These are phyloP conservation scores for Papilio xuthus DNA, from an alignment of 1,140 invertebrate species.

Conservation along the genomic window DNA sequence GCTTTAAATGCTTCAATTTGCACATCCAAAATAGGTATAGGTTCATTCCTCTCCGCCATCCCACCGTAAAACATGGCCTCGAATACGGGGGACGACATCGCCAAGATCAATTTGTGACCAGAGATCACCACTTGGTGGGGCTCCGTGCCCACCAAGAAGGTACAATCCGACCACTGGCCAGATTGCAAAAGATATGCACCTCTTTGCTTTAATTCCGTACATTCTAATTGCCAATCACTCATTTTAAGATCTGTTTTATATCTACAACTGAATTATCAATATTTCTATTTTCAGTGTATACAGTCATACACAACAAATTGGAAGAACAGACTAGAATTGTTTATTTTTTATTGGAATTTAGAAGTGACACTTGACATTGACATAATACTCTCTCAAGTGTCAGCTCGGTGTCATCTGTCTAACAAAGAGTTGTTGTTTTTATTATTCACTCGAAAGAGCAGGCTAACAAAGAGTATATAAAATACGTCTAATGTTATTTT, in stretches of 20 bases:
- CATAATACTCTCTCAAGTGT: background rate
- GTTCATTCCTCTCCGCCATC: slow-evolving; percentile 86
- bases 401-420: background rate
- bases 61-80: slow-evolving; percentile 90
- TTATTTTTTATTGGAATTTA: slow-evolving; percentile 6
- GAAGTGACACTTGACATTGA: background rate
- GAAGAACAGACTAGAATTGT: slow-evolving; percentile 8
- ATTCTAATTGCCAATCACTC: slow-evolving; percentile 88
- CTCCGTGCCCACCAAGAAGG: slow-evolving; percentile 91
- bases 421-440: too few relatives aligned
- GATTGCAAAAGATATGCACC: slow-evolving; percentile 87
- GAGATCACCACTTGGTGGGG: slow-evolving; percentile 87
- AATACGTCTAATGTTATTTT: background rate
- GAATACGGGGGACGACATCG: slow-evolving; percentile 92
- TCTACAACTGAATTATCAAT: background rate
- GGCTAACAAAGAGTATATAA: too few relatives aligned
- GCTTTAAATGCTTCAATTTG: slow-evolving; percentile 92
- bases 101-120: slow-evolving; percentile 90
- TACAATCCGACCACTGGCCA: slow-evolving; percentile 90
- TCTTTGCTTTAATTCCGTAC: slow-evolving; percentile 86
- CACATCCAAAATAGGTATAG: slow-evolving; percentile 90
- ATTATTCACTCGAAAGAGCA: too few relatives aligned
- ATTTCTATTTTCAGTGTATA: slow-evolving; percentile 18
- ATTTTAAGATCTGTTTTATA: background rate
- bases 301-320: slow-evolving; percentile 14